phyloP scores from a whole-genome alignment of 2,888 invertebrate genomes.

The Tipula confusa region DNA sequence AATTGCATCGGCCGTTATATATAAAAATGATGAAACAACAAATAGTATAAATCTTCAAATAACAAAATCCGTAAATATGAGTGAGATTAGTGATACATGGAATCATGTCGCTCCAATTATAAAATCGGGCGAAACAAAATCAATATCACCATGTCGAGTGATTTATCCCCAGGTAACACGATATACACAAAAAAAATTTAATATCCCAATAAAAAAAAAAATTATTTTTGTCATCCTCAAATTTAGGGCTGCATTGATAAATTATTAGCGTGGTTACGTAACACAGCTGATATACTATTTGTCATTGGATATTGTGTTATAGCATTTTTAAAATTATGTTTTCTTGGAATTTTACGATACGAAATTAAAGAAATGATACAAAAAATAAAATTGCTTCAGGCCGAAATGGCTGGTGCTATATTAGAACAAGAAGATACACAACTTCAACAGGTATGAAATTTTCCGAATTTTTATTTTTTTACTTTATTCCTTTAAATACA shows the following conservation, averaged over 20 bases:
- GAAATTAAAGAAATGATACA: constrained; percentile 90
- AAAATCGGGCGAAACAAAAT: constrained; percentile 36
- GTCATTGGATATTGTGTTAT: constrained; percentile 83
- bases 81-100: constrained; percentile 38
- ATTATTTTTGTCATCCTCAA: constrained; percentile 29
- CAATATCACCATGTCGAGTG: constrained; percentile 37
- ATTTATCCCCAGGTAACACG: constrained; percentile 37
- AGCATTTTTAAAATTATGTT: constrained; percentile 83
- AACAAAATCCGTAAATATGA: constrained; percentile 37
- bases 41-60: constrained; percentile 33
- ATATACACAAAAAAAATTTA: constrained; percentile 27
- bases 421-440: constrained; percentile 42
- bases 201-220: background rate
- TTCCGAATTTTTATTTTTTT: background rate
- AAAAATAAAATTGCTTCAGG: constrained; percentile 75
- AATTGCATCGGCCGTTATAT: constrained; percentile 38
- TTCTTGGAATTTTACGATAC: constrained; percentile 79
- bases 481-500: background rate
- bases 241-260: constrained; percentile 66
- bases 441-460: constrained; percentile 36
- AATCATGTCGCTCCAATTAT: constrained; percentile 38
- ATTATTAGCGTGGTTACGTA: constrained; percentile 67
- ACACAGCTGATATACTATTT: constrained; percentile 75
- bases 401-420: constrained; percentile 58
- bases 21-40: constrained; percentile 37